Evolutionary conservation across 2,888 invertebrate species (phyloP), one percentile per base, ranked within the genome.

Genomic region (Archips crataeganus): DNA sequence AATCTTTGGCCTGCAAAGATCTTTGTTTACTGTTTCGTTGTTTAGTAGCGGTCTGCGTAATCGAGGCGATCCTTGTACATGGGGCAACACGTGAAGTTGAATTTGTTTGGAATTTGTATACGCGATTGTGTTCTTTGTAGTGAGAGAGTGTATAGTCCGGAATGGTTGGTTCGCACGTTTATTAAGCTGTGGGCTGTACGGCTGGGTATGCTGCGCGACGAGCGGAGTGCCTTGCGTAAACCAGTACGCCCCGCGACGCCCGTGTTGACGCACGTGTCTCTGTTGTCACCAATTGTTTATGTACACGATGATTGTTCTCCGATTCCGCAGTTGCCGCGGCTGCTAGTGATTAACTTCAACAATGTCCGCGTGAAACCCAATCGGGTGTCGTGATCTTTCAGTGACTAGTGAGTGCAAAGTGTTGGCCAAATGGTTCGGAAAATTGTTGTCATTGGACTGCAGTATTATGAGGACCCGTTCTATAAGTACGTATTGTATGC

Each of bases 401-500:
- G 80, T 80, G 81, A 82, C 80, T 76, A 81, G 88, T 85, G 84
- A 80, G 83, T 87, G 76, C 85, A 84, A 81, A 83, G 81, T 84
- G 84, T 83, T 79, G 79, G 77, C 81, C 86, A 89, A 88, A 93
- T 93, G 93, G 93, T 93, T 90, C 85, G 91, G 79, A 93, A 93
- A 85, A 93, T 93, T 79, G 91, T 93, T 80, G 93, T 93, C 63
- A 87, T 93, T 77, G 93, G 93, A 75, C 89, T 93, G 83, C 90
- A 89, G 74, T 90, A 93, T 78, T 94, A 94, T 78, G 93, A 94
- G 81, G 93, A 94, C 85, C 93, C 93, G 61, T 94, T 92, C 83
- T 92, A 94, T 83, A 92, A 92, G 92, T 93, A 88, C 82, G 90
- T 90, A 79, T 73, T 71, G 76, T 61, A 59, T 67, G 57, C 10